Evolutionary conservation across 2,113 vertebrate genomes (phyloP).

Genomic region (Xiphophorus maculatus): DNA sequence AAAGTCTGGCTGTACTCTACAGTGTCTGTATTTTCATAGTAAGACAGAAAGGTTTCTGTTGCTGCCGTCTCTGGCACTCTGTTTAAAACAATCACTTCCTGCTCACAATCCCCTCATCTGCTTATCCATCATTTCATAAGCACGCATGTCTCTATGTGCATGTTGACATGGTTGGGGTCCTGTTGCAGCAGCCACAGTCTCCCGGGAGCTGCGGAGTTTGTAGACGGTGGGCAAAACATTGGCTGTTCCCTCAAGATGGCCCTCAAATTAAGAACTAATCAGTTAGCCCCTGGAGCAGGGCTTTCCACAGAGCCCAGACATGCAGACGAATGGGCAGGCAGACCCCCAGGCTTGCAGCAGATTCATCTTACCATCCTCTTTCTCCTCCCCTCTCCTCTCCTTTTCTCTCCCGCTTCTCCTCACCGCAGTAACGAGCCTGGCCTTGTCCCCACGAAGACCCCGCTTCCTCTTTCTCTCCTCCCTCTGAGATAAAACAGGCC

Average conservation of each 20-base stretch:
- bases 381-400: slow-evolving; percentile 7
- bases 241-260: slow-evolving; percentile 63
- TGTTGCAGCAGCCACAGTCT: slow-evolving; percentile 72
- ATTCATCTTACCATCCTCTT: slow-evolving; percentile 42
- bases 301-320: slow-evolving; percentile 45
- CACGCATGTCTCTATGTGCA: slow-evolving; percentile 28
- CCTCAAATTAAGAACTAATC: slow-evolving; percentile 79
- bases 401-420: not conserved
- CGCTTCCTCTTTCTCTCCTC: slow-evolving; percentile 35
- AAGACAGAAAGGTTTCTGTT: slow-evolving; percentile 34
- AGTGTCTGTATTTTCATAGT: slow-evolving; percentile 15
- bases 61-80: slow-evolving; percentile 67
- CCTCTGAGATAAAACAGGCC: slow-evolving; percentile 79
- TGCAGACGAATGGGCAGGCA: slow-evolving; percentile 33
- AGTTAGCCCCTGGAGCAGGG: slow-evolving; percentile 69
- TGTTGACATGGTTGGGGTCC: slow-evolving; percentile 55
- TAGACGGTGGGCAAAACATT: slow-evolving; percentile 39
- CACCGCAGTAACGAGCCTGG: slow-evolving; percentile 42
- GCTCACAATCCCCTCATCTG: slow-evolving; percentile 73
- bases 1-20: slow-evolving; percentile 18
- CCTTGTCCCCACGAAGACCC: slow-evolving; percentile 80
- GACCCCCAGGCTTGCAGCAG: slow-evolving; percentile 60
- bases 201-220: slow-evolving; percentile 51
- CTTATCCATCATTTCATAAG: slow-evolving; percentile 74
- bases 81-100: slow-evolving; percentile 81